Percentiles rank a stretch among this genome's conserved stretches.
Conservation (phyloP, 2,113 vertebrate species). For the Saccopteryx bilineata region DNA sequence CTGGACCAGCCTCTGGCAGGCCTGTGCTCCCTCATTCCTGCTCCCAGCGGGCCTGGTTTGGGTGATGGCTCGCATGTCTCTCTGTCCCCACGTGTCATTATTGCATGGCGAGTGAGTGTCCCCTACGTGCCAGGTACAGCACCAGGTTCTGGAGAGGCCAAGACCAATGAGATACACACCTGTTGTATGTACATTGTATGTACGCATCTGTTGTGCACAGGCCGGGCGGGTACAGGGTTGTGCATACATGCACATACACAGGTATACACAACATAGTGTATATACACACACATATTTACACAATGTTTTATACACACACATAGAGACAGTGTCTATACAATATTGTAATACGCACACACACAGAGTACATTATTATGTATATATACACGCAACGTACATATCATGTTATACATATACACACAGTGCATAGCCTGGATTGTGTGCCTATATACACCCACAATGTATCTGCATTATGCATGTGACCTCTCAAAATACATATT, state of each 20-base stretch:
- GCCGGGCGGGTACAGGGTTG: background rate
- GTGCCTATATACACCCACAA: background rate
- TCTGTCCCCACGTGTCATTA: fast-evolving
- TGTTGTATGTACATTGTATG: too few species aligned
- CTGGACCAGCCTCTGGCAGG: background rate
- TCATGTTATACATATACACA: background rate
- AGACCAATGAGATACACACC: fast-evolving
- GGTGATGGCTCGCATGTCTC: background rate
- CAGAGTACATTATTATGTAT: background rate
- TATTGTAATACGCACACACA: too few species aligned
- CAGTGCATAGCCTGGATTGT: too few species aligned
- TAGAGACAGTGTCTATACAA: too few species aligned
- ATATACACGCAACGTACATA: background rate
- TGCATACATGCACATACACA: too few species aligned
- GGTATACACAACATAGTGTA: background rate
- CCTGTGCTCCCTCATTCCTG: fast-evolving
- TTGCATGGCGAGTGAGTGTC: too few species aligned
- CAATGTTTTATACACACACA: background rate
- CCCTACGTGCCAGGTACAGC: too few species aligned
- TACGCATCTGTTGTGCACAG: background rate
- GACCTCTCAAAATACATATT: background rate
- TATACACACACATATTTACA: too few species aligned
- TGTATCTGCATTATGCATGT: too few species aligned
- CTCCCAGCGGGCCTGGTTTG: background rate
- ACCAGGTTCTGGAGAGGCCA: background rate